Evolutionary conservation across 35 echinoderm and acorn worm species (phyloP).

Genomic region (Ptychodera flava): DNA sequence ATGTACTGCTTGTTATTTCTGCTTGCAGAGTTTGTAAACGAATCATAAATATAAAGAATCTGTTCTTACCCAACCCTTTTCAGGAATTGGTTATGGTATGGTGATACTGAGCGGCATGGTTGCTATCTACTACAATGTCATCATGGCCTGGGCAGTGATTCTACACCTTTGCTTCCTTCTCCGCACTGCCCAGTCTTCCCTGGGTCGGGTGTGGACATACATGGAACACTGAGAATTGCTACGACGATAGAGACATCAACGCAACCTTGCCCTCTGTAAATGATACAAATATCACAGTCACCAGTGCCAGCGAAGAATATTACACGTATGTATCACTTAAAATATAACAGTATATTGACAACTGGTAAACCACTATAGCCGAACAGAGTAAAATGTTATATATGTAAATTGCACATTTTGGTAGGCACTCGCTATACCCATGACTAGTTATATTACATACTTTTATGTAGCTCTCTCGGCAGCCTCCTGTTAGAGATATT

Average conservation of each 20-base stretch:
- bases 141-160: conserved; percentile 84
- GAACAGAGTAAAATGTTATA: too few species aligned
- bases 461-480: too few species aligned
- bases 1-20: too few species aligned
- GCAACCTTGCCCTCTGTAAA: not conserved
- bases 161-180: conserved; percentile 70
- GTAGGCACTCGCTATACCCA: too few species aligned
- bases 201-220: not conserved
- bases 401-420: too few species aligned
- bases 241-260: not conserved
- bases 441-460: too few species aligned
- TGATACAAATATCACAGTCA: conserved; percentile 17
- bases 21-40: too few species aligned
- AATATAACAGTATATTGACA: too few species aligned
- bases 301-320: conserved; percentile 35
- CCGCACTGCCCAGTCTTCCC: not conserved
- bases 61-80: too few species aligned
- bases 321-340: conserved; percentile 3
- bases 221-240: not conserved
- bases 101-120: conserved; percentile 69
- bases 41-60: too few species aligned
- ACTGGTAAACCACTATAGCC: too few species aligned
- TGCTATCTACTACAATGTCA: conserved; percentile 91
- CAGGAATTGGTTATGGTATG: conserved; percentile 91
- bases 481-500: too few species aligned